phyloP scores from a whole-genome alignment of 2,113 vertebrate species.

The Piprites chloris region DNA sequence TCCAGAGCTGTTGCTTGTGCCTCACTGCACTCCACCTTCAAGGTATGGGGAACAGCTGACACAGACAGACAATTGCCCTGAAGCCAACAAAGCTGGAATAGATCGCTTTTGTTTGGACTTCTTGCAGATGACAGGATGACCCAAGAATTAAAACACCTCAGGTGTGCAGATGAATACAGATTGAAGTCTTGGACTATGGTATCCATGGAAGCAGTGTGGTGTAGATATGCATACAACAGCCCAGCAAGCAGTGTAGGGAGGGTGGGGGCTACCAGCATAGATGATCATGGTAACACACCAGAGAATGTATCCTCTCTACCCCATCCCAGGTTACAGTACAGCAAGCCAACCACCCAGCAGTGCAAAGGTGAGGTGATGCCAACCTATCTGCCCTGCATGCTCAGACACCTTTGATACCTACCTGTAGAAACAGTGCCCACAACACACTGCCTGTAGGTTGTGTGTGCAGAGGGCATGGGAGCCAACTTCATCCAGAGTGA shows the following conservation, averaged over 20 bases:
- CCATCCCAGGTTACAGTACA: not conserved
- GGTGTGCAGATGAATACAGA: not conserved
- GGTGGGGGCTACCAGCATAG: not conserved
- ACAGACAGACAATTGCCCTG: not conserved
- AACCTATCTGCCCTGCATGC: not conserved
- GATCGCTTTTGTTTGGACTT: not conserved
- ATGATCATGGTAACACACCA: rapidly evolving
- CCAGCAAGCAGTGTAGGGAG: not conserved
- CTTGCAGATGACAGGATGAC: rapidly evolving
- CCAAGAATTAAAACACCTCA: not conserved
- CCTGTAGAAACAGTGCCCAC: not conserved
- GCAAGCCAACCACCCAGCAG: not conserved
- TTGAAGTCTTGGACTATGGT: not conserved
- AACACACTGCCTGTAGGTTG: not conserved
- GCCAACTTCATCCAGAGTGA: not conserved
- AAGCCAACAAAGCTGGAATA: not conserved
- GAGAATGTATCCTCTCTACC: not conserved
- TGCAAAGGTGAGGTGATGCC: not conserved
- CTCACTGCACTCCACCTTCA: not conserved
- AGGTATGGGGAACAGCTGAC: not conserved
- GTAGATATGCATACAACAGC: rapidly evolving
- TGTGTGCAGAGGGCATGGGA: not conserved
- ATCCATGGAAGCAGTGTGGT: not conserved
- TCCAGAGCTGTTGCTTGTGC: not conserved
- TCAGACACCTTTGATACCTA: not conserved